Conservation (phyloP, 2,888 invertebrate species). For the Galerucella calmariensis region DNA sequence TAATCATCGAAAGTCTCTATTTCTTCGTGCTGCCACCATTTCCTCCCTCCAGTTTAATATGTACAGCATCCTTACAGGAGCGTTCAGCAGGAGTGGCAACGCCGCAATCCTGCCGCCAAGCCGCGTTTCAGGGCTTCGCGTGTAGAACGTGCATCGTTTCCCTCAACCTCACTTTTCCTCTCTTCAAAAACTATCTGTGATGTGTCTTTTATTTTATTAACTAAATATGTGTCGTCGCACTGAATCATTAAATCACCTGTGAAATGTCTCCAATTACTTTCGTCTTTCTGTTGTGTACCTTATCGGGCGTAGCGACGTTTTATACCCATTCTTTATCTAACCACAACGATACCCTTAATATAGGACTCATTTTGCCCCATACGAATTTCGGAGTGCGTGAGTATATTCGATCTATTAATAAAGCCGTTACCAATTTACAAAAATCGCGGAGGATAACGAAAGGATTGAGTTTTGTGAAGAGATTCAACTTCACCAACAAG, state of each 20-base stretch:
- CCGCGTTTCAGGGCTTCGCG: slow-evolving; percentile 32
- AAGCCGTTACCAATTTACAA: slow-evolving; percentile 71
- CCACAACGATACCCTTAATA: slow-evolving; percentile 61
- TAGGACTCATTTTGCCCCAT: slow-evolving; percentile 72
- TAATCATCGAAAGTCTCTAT: slow-evolving; percentile 23
- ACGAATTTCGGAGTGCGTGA: slow-evolving; percentile 75
- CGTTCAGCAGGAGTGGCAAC: slow-evolving; percentile 32
- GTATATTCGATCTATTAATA: slow-evolving; percentile 74
- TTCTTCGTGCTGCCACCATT: background rate
- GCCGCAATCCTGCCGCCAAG: slow-evolving; percentile 28
- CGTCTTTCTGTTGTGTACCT: slow-evolving; percentile 45
- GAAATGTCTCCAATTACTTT: slow-evolving; percentile 52
- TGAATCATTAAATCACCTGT: slow-evolving; percentile 1
- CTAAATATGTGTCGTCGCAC: slow-evolving; percentile 36
- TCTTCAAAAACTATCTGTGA: slow-evolving; percentile 18
- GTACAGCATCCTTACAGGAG: slow-evolving; percentile 7
- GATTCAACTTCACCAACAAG: slow-evolving; percentile 71
- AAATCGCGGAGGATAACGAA: slow-evolving; percentile 69
- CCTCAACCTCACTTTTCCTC: slow-evolving; percentile 34
- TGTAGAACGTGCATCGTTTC: slow-evolving; percentile 27
- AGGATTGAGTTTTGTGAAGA: slow-evolving; percentile 71
- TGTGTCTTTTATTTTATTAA: slow-evolving; percentile 22
- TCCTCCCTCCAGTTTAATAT: background rate
- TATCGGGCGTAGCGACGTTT: slow-evolving; percentile 49
- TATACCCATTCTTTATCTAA: slow-evolving; percentile 50